Base-by-base conservation (phyloP, 2,888 invertebrate genomes). In the Epinotia bilunana region DNA sequence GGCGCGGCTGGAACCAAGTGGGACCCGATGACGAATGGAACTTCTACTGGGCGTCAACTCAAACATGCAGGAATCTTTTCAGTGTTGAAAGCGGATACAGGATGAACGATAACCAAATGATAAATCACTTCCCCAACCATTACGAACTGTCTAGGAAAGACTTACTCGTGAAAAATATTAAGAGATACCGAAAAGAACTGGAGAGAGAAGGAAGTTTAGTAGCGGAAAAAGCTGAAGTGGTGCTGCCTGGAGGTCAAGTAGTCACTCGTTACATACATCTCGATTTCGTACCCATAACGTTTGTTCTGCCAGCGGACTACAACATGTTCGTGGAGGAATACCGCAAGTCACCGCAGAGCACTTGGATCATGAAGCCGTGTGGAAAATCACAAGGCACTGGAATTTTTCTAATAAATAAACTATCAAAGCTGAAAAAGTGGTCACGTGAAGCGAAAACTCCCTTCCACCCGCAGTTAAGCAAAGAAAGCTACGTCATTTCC, bases 331-430 rank as follows among this genome's bases (percentile, higher is more conserved):
- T 99, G 1, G 98, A 99, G 87, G 99, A 99, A 87, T 99, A 99
- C 88, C 95, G 98, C 72, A 98, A 98, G 91, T 97, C 97, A 79
- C 98, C 99, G 0, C 97, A 97, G 86, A 98, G 98, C 82, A 99
- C 99, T 0, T 99, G 99, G 99, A 99, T 99, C 79, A 98, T 99
- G 97, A 99, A 99, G 88, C 99, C 99, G 0, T 98, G 98, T 87
- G 98, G 98, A 43, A 98, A 99, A 92, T 98, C 99, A 0, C 98
- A 98, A 88, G 98, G 98, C 1, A 96, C 97, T n/a, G 99, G 99
- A 57, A 99, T 99, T 85, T 99, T 99, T 89, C 95, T 99, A 73
- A 98, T 99, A 82, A 99, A 99, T 89, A 98, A 98, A 93, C 93
- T 99, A 77, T 98, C 98, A 3, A 99, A 99, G 91, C 91, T 99